phyloP scores from a whole-genome alignment of 2,113 vertebrate genomes.

The Athene noctua region DNA sequence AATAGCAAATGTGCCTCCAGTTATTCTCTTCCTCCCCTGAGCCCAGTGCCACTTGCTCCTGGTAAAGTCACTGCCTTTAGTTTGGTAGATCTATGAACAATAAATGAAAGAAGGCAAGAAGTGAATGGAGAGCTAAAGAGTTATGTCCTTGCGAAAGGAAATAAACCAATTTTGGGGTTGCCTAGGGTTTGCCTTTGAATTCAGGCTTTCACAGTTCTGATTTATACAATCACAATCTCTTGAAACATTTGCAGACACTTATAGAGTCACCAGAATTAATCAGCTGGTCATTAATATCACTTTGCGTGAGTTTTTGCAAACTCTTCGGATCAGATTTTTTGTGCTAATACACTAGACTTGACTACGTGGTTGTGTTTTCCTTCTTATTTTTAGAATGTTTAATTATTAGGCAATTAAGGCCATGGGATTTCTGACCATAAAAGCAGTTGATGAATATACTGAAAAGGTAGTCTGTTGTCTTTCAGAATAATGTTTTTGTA shows the following conservation, averaged over 20 bases:
- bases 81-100: not conserved
- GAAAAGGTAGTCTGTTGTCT: not conserved
- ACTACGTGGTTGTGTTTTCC: not conserved
- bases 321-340: not conserved
- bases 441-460: not conserved
- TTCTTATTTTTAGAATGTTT: not conserved
- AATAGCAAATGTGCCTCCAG: not conserved
- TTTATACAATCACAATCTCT: not conserved
- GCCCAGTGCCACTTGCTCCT: not conserved
- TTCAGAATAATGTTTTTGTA: not conserved
- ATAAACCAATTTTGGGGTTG: not conserved
- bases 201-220: not conserved
- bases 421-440: not conserved
- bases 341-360: not conserved
- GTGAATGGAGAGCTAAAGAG: not conserved
- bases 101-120: not conserved
- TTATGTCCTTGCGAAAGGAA: constrained; percentile 19
- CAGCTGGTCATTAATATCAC: not conserved
- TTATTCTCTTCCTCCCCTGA: constrained; percentile 1
- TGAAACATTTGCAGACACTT: not conserved
- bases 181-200: not conserved
- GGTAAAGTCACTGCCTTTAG: not conserved
- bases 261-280: not conserved
- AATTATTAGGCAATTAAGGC: not conserved
- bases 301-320: not conserved